Evolutionary conservation across 2,113 vertebrate species (phyloP), one percentile per base, ranked within the genome.

Genomic region (Centrocercus urophasianus): DNA sequence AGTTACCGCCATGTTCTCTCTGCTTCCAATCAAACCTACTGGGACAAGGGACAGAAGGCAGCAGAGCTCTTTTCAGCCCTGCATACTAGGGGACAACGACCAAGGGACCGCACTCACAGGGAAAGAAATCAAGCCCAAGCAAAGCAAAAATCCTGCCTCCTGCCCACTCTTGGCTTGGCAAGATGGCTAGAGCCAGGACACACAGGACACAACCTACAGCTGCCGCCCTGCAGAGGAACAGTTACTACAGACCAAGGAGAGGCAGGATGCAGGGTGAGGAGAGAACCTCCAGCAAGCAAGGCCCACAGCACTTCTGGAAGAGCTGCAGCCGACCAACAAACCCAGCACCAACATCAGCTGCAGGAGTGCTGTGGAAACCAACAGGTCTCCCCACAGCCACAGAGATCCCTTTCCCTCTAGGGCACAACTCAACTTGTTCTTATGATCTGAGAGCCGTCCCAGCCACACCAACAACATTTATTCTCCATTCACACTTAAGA

Each of bases 381-480:
- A 36, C 32, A 43, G 25, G 63, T n/a, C 30, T 63, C 48, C 61
- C 57, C 1, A 0, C 0, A 1, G 30, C 54, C 36, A 4, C 0
- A 4, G 59, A 77, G 69, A 47, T 34, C 50, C 20, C 32, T 17
- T 59, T 32, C 67, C 30, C 84, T 24, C 47, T 25, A 34, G 13
- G 1, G 5, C 48, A 13, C 43, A 69, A 38, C 75, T 3, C 8
- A 42, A 6, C 5, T 8, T 24, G 47, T 61, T 43, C 2, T 63
- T 15, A 4, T 7, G 7, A 7, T 6, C 4, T 7, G 19, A 42
- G 45, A 56, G 43, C 3, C 48, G 64, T 19, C 32, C 47, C 4
- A 1, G 32, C 65, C 36, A 32, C 45, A n/a, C 42, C 48, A 20
- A 8, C 3, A 48, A 72, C 57, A 16, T 52, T 54, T 13, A 7